Conservation (phyloP, 2,888 invertebrate genomes). For the Meghimatium bilineatum region DNA sequence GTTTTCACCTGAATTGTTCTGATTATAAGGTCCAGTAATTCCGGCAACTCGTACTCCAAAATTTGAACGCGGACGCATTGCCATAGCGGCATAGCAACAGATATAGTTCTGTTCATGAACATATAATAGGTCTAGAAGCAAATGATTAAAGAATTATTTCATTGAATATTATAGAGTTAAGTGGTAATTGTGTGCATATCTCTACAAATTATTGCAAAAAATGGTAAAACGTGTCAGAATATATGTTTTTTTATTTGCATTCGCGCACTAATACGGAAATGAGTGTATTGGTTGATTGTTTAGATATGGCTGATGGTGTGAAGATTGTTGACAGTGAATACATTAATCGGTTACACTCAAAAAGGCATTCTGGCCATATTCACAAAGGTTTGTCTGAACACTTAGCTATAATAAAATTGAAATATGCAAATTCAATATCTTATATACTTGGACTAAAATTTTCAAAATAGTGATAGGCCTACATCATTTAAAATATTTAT, state of each 20-base stretch:
- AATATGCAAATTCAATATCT: too few species aligned
- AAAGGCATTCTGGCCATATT: conserved; percentile 69
- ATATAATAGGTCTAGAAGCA: not conserved
- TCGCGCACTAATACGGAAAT: conserved; percentile 47
- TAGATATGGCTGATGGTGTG: conserved; percentile 73
- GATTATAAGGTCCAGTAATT: too few species aligned
- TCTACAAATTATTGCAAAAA: too few species aligned
- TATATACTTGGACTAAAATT: too few species aligned
- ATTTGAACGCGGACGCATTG: too few species aligned
- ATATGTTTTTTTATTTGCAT: not conserved
- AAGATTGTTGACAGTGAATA: conserved; percentile 69
- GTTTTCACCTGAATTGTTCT: too few species aligned
- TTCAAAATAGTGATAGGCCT: too few species aligned
- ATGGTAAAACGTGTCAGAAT: not conserved
- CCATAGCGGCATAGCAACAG: not conserved
- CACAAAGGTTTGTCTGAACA: conserved; percentile 65
- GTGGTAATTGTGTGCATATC: not conserved
- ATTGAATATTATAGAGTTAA: not conserved
- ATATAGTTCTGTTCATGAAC: not conserved
- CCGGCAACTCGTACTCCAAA: too few species aligned
- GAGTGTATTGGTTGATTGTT: conserved; percentile 51
- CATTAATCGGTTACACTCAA: conserved; percentile 69
- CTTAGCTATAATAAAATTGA: not conserved
- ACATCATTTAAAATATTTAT: too few species aligned
- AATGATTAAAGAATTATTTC: not conserved